Evolutionary conservation across 2,888 invertebrate genomes (phyloP), one percentile per base, ranked within the genome.

Genomic region (Conus canariensis): DNA sequence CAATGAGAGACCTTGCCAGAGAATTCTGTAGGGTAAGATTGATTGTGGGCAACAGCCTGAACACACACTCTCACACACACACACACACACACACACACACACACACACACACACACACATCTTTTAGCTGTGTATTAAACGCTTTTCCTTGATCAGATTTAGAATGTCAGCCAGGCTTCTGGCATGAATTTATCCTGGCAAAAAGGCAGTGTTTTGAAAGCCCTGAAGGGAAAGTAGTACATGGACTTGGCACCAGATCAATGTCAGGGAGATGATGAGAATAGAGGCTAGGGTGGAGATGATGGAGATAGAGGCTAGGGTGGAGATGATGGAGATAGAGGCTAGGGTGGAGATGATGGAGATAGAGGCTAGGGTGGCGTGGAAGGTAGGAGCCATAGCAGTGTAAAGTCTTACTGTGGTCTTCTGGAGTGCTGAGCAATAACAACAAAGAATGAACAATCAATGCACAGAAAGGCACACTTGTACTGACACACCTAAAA

Each of bases 61-160:
- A 3, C 45, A 45, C 45, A 45, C 45, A 45, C 45, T 45, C 45
- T 45, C 45, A 45, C 45, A 2, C 45, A 3, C 45, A 30, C 30
- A 30, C 30, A 30, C 30, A 30, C 30, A 30, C 30, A n/a, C n/a
- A n/a, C n/a, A n/a, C n/a, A 3, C 45, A 45, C 45, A 45, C 45
- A 45, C 45, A 2, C 45, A 2, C 45, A 45, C 45, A 2, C 45
- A 3, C 45, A 70, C 83, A 83, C 85, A 89, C 83, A 19, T 83
- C 83, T 88, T 88, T 85, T 60, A 58, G 89, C 83, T 82, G 89
- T 89, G 67, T 89, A 83, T 89, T 89, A 89, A 89, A 89, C 89
- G 85, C 89, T 89, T 89, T 89, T 85, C 45, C 67, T 58, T 60
- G 89, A 85, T 89, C 89, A 85, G 89, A 89, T 89, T 45, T 89